Evolutionary conservation across 2,888 invertebrate species (phyloP).

Genomic region (Tachina grossa): DNA sequence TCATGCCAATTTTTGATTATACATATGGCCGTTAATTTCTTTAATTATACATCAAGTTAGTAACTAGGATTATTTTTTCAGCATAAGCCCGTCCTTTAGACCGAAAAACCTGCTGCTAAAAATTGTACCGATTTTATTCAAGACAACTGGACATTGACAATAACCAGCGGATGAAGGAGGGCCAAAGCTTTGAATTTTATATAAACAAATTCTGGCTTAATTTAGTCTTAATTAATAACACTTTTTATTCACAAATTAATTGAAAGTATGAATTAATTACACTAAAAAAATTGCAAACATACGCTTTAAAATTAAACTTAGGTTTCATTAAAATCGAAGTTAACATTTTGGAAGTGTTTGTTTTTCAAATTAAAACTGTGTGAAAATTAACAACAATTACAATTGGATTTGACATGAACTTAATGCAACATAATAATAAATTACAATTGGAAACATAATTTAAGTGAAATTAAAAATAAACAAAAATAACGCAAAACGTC

Average conservation of each 20-base stretch:
- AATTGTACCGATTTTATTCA: no score
- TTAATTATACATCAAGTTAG: no score
- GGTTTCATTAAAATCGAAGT: background rate
- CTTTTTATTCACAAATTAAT: slow-evolving; percentile 48
- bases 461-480: slow-evolving; percentile 43
- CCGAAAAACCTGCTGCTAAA: no score
- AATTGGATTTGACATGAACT: slow-evolving; percentile 14
- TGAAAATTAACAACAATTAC: slow-evolving; percentile 40
- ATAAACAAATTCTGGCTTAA: background rate
- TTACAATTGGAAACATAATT: slow-evolving; percentile 56
- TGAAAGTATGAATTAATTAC: slow-evolving; percentile 55
- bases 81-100: no score
- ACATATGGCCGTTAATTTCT: no score
- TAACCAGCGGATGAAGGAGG: no score
- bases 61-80: no score
- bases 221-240: slow-evolving; percentile 37
- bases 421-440: slow-evolving; percentile 26
- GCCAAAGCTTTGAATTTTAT: background rate
- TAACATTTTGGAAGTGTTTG: slow-evolving; percentile 17
- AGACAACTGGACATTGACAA: no score
- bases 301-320: slow-evolving; percentile 16
- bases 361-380: background rate
- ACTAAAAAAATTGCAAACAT: slow-evolving; percentile 31
- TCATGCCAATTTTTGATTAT: no score
- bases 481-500: slow-evolving; percentile 10